Evolutionary conservation across 2,113 vertebrate species (phyloP).

Genomic region (Ciconia maguari): DNA sequence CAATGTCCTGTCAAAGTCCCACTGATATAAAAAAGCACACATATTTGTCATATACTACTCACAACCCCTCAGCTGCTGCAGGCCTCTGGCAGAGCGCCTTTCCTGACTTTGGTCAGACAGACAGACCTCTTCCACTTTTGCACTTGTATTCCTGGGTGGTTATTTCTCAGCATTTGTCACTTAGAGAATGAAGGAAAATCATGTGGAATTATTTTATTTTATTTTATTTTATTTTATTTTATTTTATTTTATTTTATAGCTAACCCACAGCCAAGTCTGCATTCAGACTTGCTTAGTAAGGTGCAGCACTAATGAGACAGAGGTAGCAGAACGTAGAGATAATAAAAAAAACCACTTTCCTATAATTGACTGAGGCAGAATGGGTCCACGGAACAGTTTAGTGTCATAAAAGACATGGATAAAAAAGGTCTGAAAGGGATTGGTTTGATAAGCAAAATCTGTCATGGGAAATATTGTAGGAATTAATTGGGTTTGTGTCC

Average conservation of each 20-base stretch:
- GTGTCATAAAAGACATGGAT: neutral
- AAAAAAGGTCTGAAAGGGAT: neutral
- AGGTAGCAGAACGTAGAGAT: neutral
- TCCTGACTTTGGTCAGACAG: neutral
- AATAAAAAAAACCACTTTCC: neutral
- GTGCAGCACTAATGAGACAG: neutral
- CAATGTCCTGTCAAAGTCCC: neutral
- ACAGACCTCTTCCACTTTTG: neutral
- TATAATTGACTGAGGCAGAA: neutral
- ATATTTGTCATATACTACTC: neutral
- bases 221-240: neutral
- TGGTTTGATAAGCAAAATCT: constrained; percentile 21
- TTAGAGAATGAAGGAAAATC: neutral
- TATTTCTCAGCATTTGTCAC: neutral
- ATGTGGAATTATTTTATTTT: neutral
- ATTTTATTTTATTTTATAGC: neutral
- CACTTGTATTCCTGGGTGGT: neutral
- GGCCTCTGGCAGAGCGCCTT: neutral
- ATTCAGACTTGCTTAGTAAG: neutral
- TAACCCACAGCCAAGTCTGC: neutral
- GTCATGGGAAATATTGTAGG: neutral
- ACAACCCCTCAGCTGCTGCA: neutral
- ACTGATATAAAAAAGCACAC: constrained; percentile 23
- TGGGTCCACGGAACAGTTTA: neutral
- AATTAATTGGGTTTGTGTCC: constrained; percentile 30